These are phyloP conservation scores for Hypomecis atomaria DNA, from an alignment of 2,888 invertebrate species.

Conservation along the genomic window DNA sequence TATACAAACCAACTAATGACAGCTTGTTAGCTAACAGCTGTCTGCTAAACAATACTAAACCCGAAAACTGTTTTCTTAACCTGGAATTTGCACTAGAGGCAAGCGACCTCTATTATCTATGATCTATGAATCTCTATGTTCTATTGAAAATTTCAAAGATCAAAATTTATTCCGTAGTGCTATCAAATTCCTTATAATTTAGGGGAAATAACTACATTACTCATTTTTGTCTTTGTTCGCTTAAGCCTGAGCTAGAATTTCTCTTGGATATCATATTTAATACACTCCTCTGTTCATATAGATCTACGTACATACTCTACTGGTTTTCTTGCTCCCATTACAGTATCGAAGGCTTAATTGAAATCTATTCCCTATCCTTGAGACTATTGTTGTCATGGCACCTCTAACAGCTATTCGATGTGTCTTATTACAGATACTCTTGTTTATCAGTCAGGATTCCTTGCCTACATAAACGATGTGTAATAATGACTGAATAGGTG, in stretches of 20 bases:
- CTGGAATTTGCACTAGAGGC: too few relatives aligned
- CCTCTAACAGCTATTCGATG: not conserved
- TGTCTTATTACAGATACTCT: not conserved
- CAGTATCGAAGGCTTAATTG: not conserved
- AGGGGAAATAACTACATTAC: too few relatives aligned
- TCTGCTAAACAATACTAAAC: not conserved
- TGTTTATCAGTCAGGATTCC: constrained; percentile 5
- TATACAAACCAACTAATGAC: constrained; percentile 1
- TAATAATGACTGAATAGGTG: constrained; percentile 16
- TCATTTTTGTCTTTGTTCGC: too few relatives aligned
- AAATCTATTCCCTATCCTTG: not conserved
- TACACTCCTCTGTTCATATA: too few relatives aligned
- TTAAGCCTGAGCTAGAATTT: not conserved
- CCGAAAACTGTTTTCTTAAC: not conserved
- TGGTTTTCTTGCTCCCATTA: not conserved
- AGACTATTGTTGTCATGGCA: constrained; percentile 16
- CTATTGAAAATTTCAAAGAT: too few relatives aligned
- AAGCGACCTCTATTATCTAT: too few relatives aligned
- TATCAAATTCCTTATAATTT: too few relatives aligned
- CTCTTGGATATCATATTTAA: not conserved
- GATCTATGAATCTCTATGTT: too few relatives aligned
- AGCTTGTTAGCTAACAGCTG: not conserved
- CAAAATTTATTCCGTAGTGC: too few relatives aligned
- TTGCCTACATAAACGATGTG: constrained; percentile 19
- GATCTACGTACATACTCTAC: not conserved